These are phyloP conservation scores for Melangyna quadrimaculata DNA, from an alignment of 2,888 invertebrate genomes.

Conservation along the genomic window DNA sequence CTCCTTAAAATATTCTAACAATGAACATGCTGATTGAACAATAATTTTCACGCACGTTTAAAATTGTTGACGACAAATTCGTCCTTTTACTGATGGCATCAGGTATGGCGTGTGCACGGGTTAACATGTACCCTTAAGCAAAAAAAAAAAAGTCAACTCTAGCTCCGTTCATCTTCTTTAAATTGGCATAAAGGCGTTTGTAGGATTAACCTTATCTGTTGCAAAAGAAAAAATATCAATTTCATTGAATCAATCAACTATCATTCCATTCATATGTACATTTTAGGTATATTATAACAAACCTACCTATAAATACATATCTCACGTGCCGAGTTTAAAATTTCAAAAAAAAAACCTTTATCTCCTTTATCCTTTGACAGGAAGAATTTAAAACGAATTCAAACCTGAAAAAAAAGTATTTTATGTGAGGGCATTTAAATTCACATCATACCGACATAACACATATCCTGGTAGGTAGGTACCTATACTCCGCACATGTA, in stretches of 20 bases:
- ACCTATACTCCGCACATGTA: not conserved
- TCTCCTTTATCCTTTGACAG: not conserved
- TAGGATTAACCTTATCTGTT: not conserved
- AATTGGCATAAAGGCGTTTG: not conserved
- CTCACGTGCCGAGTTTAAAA: constrained; percentile 2
- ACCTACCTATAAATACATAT: too few relatives aligned
- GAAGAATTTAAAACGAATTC: constrained; percentile 1
- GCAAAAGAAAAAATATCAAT: not conserved
- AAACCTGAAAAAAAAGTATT: not conserved
- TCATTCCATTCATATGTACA: not conserved
- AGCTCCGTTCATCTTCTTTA: constrained; percentile 8
- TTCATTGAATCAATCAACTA: constrained; percentile 4
- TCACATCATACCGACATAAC: constrained; percentile 6
- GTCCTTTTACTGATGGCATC: not conserved
- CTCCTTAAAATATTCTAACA: not conserved
- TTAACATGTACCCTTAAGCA: too few relatives aligned
- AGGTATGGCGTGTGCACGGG: too few relatives aligned
- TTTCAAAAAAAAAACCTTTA: not conserved
- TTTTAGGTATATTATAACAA: too few relatives aligned
- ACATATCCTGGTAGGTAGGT: not conserved
- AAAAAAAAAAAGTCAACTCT: not conserved
- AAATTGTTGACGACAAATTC: not conserved
- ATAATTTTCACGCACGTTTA: not conserved
- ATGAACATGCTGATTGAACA: constrained; percentile 1
- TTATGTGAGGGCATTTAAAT: not conserved